Base-by-base conservation (phyloP, 2,797 vertebrate genomes). In the Muscicapa striata region DNA sequence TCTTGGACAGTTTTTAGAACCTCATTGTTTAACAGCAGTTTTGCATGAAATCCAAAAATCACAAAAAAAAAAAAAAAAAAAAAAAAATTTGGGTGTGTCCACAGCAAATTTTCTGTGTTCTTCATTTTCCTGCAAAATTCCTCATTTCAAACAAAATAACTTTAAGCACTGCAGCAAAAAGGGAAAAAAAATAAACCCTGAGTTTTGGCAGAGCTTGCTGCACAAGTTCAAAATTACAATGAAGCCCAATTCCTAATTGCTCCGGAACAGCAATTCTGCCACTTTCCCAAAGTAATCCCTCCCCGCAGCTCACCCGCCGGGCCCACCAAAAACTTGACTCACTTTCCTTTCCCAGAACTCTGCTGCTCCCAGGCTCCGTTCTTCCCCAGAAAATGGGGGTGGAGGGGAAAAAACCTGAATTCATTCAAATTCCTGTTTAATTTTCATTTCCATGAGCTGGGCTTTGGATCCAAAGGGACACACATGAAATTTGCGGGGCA, bases 1-100 rank as follows among this genome's bases (percentile, higher is more conserved):
- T 87, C 75, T 82, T 87, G 96, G 84, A 70, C 96, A 87, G 83
- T 82, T 79, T 95, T 96, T 86, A 92, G 64, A 97, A 95, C 30
- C 94, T 95, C 94, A 94, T 95, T 92, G 89, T 96, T 97, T 96
- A 95, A 96, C 94, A 91, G 87, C 95, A 97, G 87, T 95, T 97
- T 97, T 97, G 96, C 95, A 86, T 95, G 86, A 97, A 97, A 97
- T 96, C 89, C 85, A 34, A 97, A 97, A 96, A 94, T 59, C 30
- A 34, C 64, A 84, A 93, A 90, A 86, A 66, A 97, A 97, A 97
- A 96, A 86, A 66, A 97, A 97, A 97, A 96, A 96, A 86, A 66
- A 97, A 66, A 97, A 97, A 97, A 96, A 24, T 81, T 96, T 97
- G 97, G 98, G 98, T 97, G 97, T 98, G 97, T 97, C 97, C 97